phyloP scores from a whole-genome alignment of 2,113 vertebrate genomes.

The Paracanthobrama guichenoti region DNA sequence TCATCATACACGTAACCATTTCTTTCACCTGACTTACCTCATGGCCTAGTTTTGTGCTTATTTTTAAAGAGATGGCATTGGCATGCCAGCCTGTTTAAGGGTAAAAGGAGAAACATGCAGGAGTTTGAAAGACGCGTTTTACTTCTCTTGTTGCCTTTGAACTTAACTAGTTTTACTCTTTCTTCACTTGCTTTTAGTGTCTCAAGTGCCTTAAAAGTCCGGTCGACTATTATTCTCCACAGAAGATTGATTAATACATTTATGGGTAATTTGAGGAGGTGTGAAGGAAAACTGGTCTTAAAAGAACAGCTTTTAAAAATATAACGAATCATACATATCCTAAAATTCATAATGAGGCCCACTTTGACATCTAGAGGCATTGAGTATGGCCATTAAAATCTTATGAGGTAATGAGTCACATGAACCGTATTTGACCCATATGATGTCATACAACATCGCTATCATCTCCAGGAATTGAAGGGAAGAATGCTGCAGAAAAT shows the following conservation, averaged over 20 bases:
- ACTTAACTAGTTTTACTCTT: not conserved
- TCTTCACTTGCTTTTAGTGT: constrained; percentile 22
- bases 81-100: not conserved
- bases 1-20: not conserved
- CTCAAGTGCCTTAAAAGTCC: not conserved
- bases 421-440: not conserved
- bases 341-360: constrained; percentile 56
- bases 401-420: constrained; percentile 55
- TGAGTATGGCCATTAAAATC: constrained; percentile 57
- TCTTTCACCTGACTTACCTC: not conserved
- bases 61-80: not conserved
- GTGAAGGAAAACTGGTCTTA: constrained; percentile 44
- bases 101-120: not conserved
- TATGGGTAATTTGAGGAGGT: constrained; percentile 55
- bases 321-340: constrained; percentile 41
- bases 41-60: not conserved
- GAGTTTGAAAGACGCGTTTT: not conserved
- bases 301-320: constrained; percentile 33
- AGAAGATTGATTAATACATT: constrained; percentile 53
- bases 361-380: constrained; percentile 35
- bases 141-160: not conserved
- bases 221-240: not conserved
- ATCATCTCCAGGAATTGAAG: not conserved
- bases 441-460: not conserved
- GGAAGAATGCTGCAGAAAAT: not conserved